These are phyloP conservation scores for Albula glossodonta DNA, from an alignment of 2,113 vertebrate species.

Conservation along the genomic window DNA sequence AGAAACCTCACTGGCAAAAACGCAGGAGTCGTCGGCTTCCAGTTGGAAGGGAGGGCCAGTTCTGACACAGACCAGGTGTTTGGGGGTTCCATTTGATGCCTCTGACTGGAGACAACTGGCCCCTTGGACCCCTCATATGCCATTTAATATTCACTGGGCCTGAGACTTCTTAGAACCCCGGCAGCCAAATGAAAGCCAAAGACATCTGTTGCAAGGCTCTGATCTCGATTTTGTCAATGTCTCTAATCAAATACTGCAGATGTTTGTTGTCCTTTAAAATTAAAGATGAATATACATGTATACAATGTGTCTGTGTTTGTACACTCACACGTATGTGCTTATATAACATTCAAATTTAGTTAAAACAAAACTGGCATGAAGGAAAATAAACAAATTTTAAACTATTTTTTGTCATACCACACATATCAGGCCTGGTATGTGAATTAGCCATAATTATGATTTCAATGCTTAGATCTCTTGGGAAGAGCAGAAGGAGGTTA, in stretches of 20 bases:
- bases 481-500: slow-evolving; percentile 32
- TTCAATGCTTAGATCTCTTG: slow-evolving; percentile 4
- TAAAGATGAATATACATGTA: slow-evolving; percentile 16
- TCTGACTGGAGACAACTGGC: slow-evolving; percentile 59
- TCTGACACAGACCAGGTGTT: slow-evolving; percentile 66
- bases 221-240: slow-evolving; percentile 68
- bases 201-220: slow-evolving; percentile 72
- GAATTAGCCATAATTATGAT: not conserved
- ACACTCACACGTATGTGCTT: not conserved
- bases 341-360: not conserved
- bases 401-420: not conserved
- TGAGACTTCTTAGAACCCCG: slow-evolving; percentile 70
- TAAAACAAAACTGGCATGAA: no score
- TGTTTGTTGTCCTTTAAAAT: slow-evolving; percentile 57
- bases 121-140: slow-evolving; percentile 71
- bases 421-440: no score
- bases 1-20: slow-evolving; percentile 37
- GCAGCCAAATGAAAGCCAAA: slow-evolving; percentile 62
- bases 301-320: not conserved
- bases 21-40: slow-evolving; percentile 47
- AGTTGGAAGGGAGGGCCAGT: slow-evolving; percentile 50
- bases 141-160: slow-evolving; percentile 74
- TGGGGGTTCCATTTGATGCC: slow-evolving; percentile 56
- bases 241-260: slow-evolving; percentile 71
- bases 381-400: not conserved